Evolutionary conservation across 2,113 vertebrate genomes (phyloP).

Genomic region (Bufo bufo): DNA sequence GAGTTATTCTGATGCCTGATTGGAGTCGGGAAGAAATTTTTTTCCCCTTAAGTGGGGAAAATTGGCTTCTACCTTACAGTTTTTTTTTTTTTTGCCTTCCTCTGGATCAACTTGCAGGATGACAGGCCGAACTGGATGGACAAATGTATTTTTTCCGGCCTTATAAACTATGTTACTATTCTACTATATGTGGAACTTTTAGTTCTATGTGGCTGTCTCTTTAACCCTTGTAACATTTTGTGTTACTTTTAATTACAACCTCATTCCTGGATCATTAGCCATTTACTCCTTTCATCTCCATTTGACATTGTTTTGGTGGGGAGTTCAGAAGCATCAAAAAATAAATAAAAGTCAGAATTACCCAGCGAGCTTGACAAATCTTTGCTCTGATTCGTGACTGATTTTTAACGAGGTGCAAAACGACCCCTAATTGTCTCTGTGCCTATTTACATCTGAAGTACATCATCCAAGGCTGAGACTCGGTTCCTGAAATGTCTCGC

Average conservation of each 20-base stretch:
- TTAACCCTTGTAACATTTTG: background rate
- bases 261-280: background rate
- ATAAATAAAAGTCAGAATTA: background rate
- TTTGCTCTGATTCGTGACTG: constrained; percentile 13
- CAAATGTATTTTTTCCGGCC: too few relatives aligned
- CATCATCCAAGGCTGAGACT: constrained; percentile 22
- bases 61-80: too few relatives aligned
- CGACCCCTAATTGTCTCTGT: constrained; percentile 28
- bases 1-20: too few relatives aligned
- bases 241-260: background rate
- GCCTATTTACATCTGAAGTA: constrained; percentile 29
- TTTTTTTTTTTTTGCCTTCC: too few relatives aligned
- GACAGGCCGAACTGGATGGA: too few relatives aligned
- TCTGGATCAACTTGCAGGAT: too few relatives aligned
- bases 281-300: background rate
- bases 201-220: too few relatives aligned
- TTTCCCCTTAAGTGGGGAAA: too few relatives aligned
- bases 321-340: constrained; percentile 7
- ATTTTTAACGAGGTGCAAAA: constrained; percentile 46
- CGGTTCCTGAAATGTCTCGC: constrained; percentile 31
- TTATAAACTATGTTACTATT: too few relatives aligned
- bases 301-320: background rate
- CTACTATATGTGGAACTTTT: too few relatives aligned
- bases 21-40: too few relatives aligned
- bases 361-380: constrained; percentile 4